A percentile compares a stretch with the other conserved stretches of the same genome.
phyloP scores from a whole-genome alignment of 2,797 vertebrate species.

The Lepilemur septentrionalis region DNA sequence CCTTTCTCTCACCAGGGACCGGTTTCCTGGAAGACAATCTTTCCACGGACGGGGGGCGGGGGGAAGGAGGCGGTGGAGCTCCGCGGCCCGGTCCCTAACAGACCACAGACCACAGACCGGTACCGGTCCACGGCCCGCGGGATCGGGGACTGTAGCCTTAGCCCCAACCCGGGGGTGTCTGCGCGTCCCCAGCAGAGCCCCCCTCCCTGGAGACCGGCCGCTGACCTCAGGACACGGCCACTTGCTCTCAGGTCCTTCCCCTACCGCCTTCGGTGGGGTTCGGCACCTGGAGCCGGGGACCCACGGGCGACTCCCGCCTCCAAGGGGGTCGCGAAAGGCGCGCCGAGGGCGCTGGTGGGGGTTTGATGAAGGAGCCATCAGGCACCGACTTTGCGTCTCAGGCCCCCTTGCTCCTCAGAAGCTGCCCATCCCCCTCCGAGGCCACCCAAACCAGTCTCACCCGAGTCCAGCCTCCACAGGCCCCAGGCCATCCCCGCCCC shows the following conservation, averaged over 20 bases:
- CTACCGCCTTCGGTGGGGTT: conserved; percentile 86
- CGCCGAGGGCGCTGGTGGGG: conserved; percentile 76
- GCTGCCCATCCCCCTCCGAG: background rate
- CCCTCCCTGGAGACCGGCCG: background rate
- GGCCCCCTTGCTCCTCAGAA: background rate
- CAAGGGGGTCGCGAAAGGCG: conserved; percentile 87
- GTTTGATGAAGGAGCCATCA: conserved; percentile 26
- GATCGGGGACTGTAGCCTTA: background rate
- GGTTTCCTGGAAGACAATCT: no score
- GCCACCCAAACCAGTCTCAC: background rate
- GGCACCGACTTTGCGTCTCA: no score
- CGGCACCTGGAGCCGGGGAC: conserved; percentile 87
- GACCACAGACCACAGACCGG: no score
- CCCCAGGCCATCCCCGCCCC: no score
- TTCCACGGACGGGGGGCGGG: no score
- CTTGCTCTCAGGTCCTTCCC: conserved; percentile 82
- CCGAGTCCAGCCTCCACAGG: background rate
- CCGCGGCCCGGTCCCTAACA: no score
- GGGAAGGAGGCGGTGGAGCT: no score
- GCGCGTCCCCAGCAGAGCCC: no score
- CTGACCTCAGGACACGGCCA: conserved; percentile 72
- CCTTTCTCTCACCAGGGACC: no score
- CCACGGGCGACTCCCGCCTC: conserved; percentile 86
- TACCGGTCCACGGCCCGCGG: no score
- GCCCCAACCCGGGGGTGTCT: background rate